These are phyloP conservation scores for Magallana nippona DNA, from an alignment of 2,888 invertebrate species.

Conservation along the genomic window DNA sequence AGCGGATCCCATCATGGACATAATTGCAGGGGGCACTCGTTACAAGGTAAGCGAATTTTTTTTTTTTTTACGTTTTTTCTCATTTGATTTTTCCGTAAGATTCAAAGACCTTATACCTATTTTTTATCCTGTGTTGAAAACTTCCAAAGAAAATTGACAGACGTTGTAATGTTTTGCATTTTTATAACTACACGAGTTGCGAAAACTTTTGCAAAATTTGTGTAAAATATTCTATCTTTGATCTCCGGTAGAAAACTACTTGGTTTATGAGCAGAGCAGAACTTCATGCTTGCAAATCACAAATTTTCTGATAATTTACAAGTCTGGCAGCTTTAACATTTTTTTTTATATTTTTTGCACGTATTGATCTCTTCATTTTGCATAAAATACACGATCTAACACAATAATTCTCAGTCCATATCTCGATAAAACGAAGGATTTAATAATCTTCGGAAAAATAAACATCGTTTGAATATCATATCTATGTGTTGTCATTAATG, in stretches of 20 bases:
- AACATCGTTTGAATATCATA: not conserved
- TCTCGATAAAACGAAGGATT: no score
- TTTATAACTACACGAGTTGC: no score
- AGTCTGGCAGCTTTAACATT: not conserved
- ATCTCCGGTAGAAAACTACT: not conserved
- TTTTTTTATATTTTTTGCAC: not conserved
- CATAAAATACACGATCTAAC: not conserved
- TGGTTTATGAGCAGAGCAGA: not conserved
- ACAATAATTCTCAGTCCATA: no score
- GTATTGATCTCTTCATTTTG: constrained; percentile 12
- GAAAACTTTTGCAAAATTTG: no score
- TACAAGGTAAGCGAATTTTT: constrained; percentile 47
- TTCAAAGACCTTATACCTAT: no score
- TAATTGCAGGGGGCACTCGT: constrained; percentile 47
- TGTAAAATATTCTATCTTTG: not conserved
- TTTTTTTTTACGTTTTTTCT: not conserved
- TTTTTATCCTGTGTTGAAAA: no score
- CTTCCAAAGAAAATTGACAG: no score
- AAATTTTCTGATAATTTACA: constrained; percentile 3
- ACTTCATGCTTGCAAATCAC: not conserved
- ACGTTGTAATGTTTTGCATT: no score
- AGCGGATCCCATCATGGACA: constrained; percentile 50
- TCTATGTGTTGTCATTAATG: not conserved
- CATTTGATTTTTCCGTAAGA: not conserved
- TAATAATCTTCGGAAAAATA: not conserved